Percentiles rank a stretch among this genome's conserved stretches.
These are phyloP conservation scores for Pleuronectes platessa DNA, from an alignment of 2,113 vertebrate genomes.

Conservation along the genomic window DNA sequence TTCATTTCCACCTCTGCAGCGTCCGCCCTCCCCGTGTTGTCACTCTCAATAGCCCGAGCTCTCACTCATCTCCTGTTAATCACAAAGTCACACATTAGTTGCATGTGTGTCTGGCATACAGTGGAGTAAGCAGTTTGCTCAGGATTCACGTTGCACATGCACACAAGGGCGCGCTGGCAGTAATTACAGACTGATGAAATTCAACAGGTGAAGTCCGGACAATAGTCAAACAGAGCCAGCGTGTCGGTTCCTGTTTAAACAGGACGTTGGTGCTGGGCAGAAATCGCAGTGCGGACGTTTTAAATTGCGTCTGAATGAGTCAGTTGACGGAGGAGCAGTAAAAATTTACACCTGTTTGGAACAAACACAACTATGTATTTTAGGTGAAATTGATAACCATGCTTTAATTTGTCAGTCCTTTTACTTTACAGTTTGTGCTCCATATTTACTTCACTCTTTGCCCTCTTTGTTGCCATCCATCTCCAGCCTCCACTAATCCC, in stretches of 20 bases:
- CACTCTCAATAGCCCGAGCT: constrained; percentile 28
- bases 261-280: neutral
- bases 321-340: too few species aligned
- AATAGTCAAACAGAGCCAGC: neutral
- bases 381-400: neutral
- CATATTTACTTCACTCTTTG: too few species aligned
- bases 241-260: neutral
- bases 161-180: neutral
- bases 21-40: constrained; percentile 54
- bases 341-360: constrained; percentile 9
- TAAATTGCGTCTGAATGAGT: too few species aligned
- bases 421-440: neutral
- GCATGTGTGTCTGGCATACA: constrained; percentile 10
- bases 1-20: constrained; percentile 40
- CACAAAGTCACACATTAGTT: constrained; percentile 44
- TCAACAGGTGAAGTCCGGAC: constrained; percentile 22
- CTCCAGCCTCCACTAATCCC: constrained; percentile 1
- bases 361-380: constrained; percentile 6
- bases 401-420: neutral
- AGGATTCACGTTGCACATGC: neutral
- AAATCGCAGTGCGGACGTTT: too few species aligned
- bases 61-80: constrained; percentile 72
- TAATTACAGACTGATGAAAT: constrained; percentile 68
- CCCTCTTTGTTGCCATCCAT: neutral
- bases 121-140: neutral